A percentile compares a stretch with the other conserved stretches of the same genome.
Evolutionary conservation across 2,888 invertebrate genomes (phyloP).

Genomic region (Bembecia ichneumoniformis): DNA sequence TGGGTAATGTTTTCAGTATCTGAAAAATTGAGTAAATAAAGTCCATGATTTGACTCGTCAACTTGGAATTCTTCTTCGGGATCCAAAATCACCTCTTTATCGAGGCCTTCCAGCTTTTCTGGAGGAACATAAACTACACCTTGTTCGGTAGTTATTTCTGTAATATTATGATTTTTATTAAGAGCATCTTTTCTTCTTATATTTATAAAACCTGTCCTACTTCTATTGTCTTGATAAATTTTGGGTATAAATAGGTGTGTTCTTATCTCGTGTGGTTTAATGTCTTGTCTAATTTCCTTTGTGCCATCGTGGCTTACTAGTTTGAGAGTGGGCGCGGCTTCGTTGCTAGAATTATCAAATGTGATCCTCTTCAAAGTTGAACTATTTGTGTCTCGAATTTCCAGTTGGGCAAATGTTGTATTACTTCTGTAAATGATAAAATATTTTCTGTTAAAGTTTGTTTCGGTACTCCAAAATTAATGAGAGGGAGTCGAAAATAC

Average conservation of each 20-base stretch:
- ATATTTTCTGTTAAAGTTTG: constrained; percentile 1
- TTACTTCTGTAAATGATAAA: constrained; percentile 48
- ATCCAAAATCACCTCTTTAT: constrained; percentile 60
- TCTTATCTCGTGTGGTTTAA: constrained; percentile 60
- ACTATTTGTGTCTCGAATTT: constrained; percentile 51
- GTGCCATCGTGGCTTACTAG: constrained; percentile 50
- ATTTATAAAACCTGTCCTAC: constrained; percentile 53
- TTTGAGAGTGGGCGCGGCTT: constrained; percentile 40
- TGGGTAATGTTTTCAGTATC: constrained; percentile 57
- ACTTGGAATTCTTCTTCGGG: constrained; percentile 70
- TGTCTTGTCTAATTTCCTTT: constrained; percentile 49
- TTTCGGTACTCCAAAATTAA: background rate
- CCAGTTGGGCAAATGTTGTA: constrained; percentile 60
- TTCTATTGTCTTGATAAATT: constrained; percentile 49
- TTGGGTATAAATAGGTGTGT: constrained; percentile 53
- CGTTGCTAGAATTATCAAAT: constrained; percentile 53
- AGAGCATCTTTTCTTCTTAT: constrained; percentile 43
- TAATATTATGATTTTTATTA: constrained; percentile 31
- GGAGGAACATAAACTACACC: constrained; percentile 58
- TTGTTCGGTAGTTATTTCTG: constrained; percentile 43
- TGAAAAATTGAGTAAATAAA: constrained; percentile 65
- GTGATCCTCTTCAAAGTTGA: constrained; percentile 53
- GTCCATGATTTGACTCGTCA: constrained; percentile 66
- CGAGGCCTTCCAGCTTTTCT: constrained; percentile 55
- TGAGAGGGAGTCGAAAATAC: background rate